These are phyloP conservation scores for Alsophila aescularia DNA, from an alignment of 2,888 invertebrate species.

Conservation along the genomic window DNA sequence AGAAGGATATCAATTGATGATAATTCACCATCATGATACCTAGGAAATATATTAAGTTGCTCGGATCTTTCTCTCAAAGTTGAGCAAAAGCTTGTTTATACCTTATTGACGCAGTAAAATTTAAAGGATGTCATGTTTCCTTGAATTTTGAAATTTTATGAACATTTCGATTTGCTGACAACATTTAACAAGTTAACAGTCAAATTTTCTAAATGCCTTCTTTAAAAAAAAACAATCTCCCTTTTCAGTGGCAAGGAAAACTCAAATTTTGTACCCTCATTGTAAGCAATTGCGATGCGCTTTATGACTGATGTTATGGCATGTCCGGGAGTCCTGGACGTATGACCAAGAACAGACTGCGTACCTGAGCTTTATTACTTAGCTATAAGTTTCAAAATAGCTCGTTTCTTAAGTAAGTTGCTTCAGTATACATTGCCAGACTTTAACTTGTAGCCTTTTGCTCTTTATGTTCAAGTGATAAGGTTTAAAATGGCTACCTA, in stretches of 20 bases:
- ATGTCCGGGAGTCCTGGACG: slow-evolving; percentile 25
- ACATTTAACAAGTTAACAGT: too few species aligned
- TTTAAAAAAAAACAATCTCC: too few species aligned
- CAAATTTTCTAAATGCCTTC: too few species aligned
- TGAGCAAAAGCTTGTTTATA: too few species aligned
- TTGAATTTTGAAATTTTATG: too few species aligned
- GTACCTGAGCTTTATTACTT: slow-evolving; percentile 14
- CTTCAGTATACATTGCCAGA: slow-evolving; percentile 17
- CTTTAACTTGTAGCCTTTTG: slow-evolving; percentile 4
- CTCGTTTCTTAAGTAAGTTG: not conserved
- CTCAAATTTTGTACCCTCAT: slow-evolving; percentile 1
- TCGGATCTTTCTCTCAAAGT: too few species aligned
- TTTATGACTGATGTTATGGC: slow-evolving; percentile 25
- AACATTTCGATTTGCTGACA: too few species aligned
- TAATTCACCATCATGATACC: too few species aligned
- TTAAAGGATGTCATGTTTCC: too few species aligned
- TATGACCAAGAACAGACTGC: slow-evolving; percentile 4
- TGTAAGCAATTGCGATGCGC: slow-evolving; percentile 9
- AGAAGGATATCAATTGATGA: too few species aligned
- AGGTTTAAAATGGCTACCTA: slow-evolving; percentile 22
- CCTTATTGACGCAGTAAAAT: too few species aligned
- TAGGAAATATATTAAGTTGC: too few species aligned
- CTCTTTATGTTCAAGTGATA: slow-evolving; percentile 13
- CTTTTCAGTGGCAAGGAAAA: not conserved
- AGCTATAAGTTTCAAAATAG: slow-evolving; percentile 20